A percentile compares a stretch with the other conserved stretches of the same genome.
These are phyloP conservation scores for Microtus agrestis DNA, from an alignment of 2,797 vertebrate species.

Conservation along the genomic window DNA sequence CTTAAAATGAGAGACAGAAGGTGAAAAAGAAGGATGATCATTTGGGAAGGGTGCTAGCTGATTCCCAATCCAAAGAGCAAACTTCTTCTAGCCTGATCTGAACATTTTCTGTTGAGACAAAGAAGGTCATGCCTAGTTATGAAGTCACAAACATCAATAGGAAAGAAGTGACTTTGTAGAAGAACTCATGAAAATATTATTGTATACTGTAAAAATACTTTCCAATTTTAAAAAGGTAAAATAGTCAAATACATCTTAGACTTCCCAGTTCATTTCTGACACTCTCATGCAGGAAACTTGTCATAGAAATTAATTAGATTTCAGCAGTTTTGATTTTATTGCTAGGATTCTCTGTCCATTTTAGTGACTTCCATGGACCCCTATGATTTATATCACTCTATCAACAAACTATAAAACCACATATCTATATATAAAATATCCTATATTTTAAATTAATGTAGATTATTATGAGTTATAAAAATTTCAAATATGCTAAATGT, in stretches of 20 bases:
- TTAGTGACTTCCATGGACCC: neutral
- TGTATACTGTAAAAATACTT: neutral
- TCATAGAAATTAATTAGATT: neutral
- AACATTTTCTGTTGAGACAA: neutral
- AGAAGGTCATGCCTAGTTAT: neutral
- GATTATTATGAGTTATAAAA: neutral
- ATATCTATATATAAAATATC: neutral
- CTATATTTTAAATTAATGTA: neutral
- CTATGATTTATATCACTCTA: neutral
- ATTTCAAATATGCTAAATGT: neutral
- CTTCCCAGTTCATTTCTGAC: conserved; percentile 7
- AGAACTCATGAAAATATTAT: neutral
- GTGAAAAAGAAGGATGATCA: neutral
- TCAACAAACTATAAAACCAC: neutral
- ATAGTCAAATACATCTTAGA: neutral
- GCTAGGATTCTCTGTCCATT: neutral
- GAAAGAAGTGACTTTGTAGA: too few relatives aligned
- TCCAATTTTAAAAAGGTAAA: conserved; percentile 14
- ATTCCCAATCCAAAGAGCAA: neutral
- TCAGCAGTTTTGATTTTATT: neutral
- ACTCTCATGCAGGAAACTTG: neutral
- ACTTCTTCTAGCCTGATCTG: neutral
- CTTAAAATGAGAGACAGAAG: neutral
- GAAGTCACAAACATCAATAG: neutral
- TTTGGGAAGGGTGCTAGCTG: neutral